Percentiles rank a stretch among this genome's conserved stretches.
Conservation (phyloP, 2,888 invertebrate species). For the Ecliptopera silaceata region DNA sequence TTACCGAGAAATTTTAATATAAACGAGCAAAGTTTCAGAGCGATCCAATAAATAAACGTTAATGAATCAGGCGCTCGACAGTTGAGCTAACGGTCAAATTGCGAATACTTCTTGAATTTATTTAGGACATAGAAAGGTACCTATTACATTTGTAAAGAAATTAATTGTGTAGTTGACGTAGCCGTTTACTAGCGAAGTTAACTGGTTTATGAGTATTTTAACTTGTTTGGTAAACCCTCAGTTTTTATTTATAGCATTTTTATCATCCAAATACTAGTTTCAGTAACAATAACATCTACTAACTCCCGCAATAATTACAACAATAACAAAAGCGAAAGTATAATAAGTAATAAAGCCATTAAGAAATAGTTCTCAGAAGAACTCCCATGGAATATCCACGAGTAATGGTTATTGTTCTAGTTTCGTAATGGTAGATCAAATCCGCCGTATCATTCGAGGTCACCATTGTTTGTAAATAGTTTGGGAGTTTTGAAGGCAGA, state of each 20-base stretch:
- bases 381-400: constrained; percentile 36
- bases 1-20: constrained; percentile 58
- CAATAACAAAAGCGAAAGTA: constrained; percentile 37
- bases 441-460: constrained; percentile 1
- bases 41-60: constrained; percentile 60
- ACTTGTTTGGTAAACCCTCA: no score
- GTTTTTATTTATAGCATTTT: neutral
- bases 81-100: constrained; percentile 48
- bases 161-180: no score
- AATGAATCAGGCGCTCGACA: constrained; percentile 58
- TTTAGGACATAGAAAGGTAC: constrained; percentile 19
- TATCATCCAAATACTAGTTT: constrained; percentile 6
- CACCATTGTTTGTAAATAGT: neutral
- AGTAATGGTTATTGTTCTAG: constrained; percentile 30
- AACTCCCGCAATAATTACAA: constrained; percentile 29
- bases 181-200: no score
- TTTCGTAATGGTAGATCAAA: constrained; percentile 26
- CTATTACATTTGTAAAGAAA: neutral
- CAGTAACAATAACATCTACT: constrained; percentile 11
- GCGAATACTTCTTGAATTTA: constrained; percentile 40
- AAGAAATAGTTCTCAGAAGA: constrained; percentile 35
- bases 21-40: constrained; percentile 56
- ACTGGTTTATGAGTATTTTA: no score
- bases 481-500: no score
- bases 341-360: constrained; percentile 22